phyloP scores from a whole-genome alignment of 2,113 vertebrate species.

The Caretta caretta region DNA sequence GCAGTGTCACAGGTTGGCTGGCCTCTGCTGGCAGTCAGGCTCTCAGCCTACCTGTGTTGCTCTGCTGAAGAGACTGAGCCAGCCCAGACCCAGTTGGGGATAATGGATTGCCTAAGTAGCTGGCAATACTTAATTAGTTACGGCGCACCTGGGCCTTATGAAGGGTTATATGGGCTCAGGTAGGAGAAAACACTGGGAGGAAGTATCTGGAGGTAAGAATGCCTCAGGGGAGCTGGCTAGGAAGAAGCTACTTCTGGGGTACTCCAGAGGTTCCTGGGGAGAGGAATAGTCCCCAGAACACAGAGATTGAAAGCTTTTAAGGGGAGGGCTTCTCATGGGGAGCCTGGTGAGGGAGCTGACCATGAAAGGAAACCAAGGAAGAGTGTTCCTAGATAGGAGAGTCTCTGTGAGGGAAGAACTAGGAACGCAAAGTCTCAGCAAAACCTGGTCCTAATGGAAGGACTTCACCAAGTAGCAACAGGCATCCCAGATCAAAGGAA shows the following conservation, averaged over 20 bases:
- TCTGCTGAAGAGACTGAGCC: background rate
- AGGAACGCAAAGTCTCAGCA: background rate
- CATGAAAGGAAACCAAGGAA: background rate
- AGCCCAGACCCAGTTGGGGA: background rate
- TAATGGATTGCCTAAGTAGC: background rate
- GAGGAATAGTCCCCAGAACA: background rate
- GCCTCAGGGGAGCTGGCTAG: background rate
- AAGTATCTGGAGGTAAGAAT: background rate
- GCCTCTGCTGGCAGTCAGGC: background rate
- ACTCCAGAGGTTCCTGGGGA: background rate
- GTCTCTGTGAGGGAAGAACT: background rate
- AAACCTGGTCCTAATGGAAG: background rate
- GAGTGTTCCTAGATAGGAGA: background rate
- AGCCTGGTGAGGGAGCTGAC: background rate
- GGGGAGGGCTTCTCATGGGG: background rate
- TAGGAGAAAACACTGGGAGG: background rate
- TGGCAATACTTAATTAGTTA: background rate
- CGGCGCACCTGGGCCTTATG: background rate
- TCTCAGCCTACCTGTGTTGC: background rate
- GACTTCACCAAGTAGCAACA: no score
- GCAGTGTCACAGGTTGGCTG: background rate
- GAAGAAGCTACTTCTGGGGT: background rate
- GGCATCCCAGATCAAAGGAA: no score
- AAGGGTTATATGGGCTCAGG: background rate
- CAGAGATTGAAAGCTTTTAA: no score